These are phyloP conservation scores for Brachyistius frenatus DNA, from an alignment of 2,113 vertebrate species.

Conservation along the genomic window DNA sequence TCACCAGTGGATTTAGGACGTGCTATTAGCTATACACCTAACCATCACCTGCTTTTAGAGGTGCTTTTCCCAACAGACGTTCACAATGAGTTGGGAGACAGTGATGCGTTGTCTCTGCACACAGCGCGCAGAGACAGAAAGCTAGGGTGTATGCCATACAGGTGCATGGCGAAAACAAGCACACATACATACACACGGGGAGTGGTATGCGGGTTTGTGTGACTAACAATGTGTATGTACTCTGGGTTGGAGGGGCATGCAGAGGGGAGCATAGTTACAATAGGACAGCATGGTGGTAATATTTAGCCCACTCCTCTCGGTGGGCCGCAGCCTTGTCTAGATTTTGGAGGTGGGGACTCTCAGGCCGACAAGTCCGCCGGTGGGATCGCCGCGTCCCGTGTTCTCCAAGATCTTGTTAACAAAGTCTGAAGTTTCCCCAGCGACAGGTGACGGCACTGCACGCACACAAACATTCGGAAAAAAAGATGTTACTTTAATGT, in stretches of 20 bases:
- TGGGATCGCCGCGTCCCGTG: conserved; percentile 95
- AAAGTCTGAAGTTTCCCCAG: conserved; percentile 97
- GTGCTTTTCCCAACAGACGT: conserved; percentile 59
- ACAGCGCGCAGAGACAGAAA: conserved; percentile 59
- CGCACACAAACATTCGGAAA: conserved; percentile 18
- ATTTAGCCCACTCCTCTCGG: conserved; percentile 64
- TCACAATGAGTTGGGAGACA: conserved; percentile 69
- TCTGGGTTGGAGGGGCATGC: conserved; percentile 91
- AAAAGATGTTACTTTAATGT: neutral
- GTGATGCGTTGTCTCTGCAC: conserved; percentile 56
- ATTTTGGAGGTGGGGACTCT: conserved; percentile 94
- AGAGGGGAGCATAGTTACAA: conserved; percentile 91
- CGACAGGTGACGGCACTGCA: conserved; percentile 90
- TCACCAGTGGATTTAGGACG: conserved; percentile 65
- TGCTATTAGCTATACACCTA: conserved; percentile 66
- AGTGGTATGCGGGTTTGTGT: conserved; percentile 74
- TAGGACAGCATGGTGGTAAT: conserved; percentile 74
- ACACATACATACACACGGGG: conserved; percentile 79
- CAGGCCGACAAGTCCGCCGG: conserved; percentile 95
- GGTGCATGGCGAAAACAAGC: conserved; percentile 69
- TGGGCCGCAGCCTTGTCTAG: conserved; percentile 77
- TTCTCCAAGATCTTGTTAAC: conserved; percentile 99
- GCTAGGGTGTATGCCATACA: conserved; percentile 64
- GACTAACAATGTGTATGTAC: conserved; percentile 82
- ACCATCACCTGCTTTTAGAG: conserved; percentile 61